Base-by-base conservation (phyloP, 2,888 invertebrate species). In the Drosophila hamatofila region DNA sequence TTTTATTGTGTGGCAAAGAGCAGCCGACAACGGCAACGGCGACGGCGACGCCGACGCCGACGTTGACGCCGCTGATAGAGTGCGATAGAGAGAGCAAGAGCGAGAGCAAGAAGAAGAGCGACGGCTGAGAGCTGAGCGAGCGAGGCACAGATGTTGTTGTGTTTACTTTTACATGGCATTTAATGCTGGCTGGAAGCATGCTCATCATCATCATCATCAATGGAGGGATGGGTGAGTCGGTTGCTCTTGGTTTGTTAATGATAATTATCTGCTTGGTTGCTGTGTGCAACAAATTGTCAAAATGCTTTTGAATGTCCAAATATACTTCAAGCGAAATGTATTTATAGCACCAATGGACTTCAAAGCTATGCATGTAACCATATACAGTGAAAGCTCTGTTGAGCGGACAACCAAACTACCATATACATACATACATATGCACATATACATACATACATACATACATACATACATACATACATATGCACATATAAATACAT, bases 1-100 rank as follows among this genome's bases (percentile, higher is more conserved):
- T 92, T 92, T 72, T 69, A 54, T 66, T 75, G 62, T 78, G 51
- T 62, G 62, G 59, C 72, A 63, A 70, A 75, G 68, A 70, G 68
- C 57, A 57, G 59, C 14, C 54, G 25, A 39, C 59, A 37, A 27
- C 55, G 37, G 37, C 33, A 54, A 57, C 72, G n/a, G 8, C 51
- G 18, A 12, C 49, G 18, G 2, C 18, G 21, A 5, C 23, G 12
- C 0, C 25, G 25, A 8, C 39, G 39, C 1, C 37, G 18, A 12
- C 37, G 27, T 1, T 16, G 21, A 60, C 27, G 39, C 54, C 37
- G 57, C 55, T 72, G 62, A 65, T 30, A 66, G 58, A 79, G 75
- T 70, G 67, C 60, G 69, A 64, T 35, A 27, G 27, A 27, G 70
- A 55, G 54, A 48, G 27, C 12, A 16, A 46, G 25, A 35, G 35